Conservation (phyloP, 1,140 invertebrate species). For the Pachypeltis micranthus region DNA sequence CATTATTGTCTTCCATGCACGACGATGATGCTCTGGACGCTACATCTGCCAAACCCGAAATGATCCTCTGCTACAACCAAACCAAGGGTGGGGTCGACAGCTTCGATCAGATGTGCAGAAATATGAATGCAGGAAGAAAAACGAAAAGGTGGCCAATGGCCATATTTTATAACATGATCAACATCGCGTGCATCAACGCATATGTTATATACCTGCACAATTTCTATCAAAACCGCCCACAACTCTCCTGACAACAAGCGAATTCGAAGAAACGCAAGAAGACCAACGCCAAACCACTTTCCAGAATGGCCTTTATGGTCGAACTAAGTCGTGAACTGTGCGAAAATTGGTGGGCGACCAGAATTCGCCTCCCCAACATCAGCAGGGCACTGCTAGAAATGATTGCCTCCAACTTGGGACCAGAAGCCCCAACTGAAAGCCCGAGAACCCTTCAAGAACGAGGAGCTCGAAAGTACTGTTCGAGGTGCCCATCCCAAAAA, state of each 20-base stretch:
- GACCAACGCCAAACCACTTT: slow-evolving; percentile 5
- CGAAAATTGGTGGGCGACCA: neutral
- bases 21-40: slow-evolving; percentile 23
- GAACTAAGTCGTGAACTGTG: slow-evolving; percentile 4
- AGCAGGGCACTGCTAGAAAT: slow-evolving; percentile 1
- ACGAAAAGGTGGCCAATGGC: slow-evolving; percentile 17
- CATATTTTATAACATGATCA: slow-evolving; percentile 16
- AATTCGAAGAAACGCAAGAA: neutral
- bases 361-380: neutral
- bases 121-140: slow-evolving; percentile 6
- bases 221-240: slow-evolving; percentile 10
- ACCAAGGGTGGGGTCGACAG: slow-evolving; percentile 32
- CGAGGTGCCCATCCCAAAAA: slow-evolving; percentile 1
- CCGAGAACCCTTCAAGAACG: neutral
- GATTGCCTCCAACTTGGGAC: slow-evolving; percentile 5
- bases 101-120: slow-evolving; percentile 27
- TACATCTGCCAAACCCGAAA: slow-evolving; percentile 27
- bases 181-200: slow-evolving; percentile 8
- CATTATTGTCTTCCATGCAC: slow-evolving; percentile 31
- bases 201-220: slow-evolving; percentile 13
- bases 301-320: slow-evolving; percentile 3
- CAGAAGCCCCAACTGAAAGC: slow-evolving; percentile 5
- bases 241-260: neutral
- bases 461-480: slow-evolving; percentile 1
- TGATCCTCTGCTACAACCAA: slow-evolving; percentile 28